Percentiles rank a stretch among this genome's conserved stretches.
phyloP scores from a whole-genome alignment of 1,140 invertebrate genomes.

The Mya arenaria region DNA sequence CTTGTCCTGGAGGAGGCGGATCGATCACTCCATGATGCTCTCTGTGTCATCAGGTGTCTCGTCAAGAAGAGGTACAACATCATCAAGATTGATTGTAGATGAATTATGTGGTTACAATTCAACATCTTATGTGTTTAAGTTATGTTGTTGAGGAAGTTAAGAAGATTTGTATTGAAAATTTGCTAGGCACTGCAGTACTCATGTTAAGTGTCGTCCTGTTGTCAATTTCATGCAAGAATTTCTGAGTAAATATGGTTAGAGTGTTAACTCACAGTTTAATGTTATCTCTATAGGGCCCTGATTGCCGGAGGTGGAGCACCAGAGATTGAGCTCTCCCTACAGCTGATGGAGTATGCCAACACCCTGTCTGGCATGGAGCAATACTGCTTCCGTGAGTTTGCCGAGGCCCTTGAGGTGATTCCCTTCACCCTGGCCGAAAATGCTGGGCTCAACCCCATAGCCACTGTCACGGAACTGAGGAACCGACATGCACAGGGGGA shows the following conservation, averaged over 20 bases:
- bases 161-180: too few species aligned
- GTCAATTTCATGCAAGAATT: too few species aligned
- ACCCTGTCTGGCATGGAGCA: constrained; percentile 95
- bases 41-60: constrained; percentile 98
- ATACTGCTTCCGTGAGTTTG: constrained; percentile 96
- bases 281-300: constrained; percentile 83
- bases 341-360: constrained; percentile 91
- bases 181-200: too few species aligned
- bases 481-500: constrained; percentile 95
- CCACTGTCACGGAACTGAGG: constrained; percentile 97
- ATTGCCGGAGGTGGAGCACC: constrained; percentile 98
- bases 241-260: too few species aligned
- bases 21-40: constrained; percentile 97
- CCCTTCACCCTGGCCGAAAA: constrained; percentile 99
- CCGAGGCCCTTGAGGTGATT: constrained; percentile 97
- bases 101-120: too few species aligned
- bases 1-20: constrained; percentile 96
- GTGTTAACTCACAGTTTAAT: too few species aligned
- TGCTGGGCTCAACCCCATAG: constrained; percentile 98
- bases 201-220: too few species aligned
- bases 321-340: constrained; percentile 95
- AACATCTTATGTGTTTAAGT: too few species aligned
- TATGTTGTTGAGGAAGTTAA: too few species aligned
- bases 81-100: too few species aligned
- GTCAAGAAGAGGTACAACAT: constrained; percentile 90